A percentile compares a stretch with the other conserved stretches of the same genome.
Conservation (phyloP, 2,888 invertebrate species). For the Anagyrus pseudococci region DNA sequence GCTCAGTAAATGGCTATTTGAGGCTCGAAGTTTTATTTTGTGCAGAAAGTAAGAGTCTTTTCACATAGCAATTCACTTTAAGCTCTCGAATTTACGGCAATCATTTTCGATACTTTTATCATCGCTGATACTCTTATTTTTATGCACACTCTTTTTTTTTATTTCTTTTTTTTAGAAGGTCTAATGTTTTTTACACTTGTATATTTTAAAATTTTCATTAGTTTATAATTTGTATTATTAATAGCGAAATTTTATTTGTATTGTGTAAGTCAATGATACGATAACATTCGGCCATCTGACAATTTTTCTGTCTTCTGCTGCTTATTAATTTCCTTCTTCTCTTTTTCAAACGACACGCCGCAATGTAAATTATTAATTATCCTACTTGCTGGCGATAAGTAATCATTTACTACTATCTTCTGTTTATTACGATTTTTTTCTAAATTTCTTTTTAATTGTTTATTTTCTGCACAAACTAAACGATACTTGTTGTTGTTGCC, state of each 20-base stretch:
- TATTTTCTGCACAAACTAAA: conserved; percentile 63
- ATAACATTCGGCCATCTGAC: conserved; percentile 19
- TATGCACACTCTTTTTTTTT: conserved; percentile 8
- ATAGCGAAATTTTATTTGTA: too few species aligned
- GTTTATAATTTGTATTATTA: conserved; percentile 1
- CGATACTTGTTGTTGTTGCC: conserved; percentile 60
- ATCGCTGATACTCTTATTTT: conserved; percentile 22
- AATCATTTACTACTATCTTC: conserved; percentile 11
- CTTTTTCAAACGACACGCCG: conserved; percentile 22
- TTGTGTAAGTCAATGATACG: neutral
- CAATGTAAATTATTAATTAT: conserved; percentile 30
- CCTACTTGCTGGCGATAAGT: conserved; percentile 28
- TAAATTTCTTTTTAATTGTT: conserved; percentile 34
- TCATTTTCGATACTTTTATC: conserved; percentile 25
- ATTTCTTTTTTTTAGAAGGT: conserved; percentile 13
- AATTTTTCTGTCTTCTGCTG: conserved; percentile 20
- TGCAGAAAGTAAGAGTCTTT: conserved; percentile 58
- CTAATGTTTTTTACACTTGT: neutral
- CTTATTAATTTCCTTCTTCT: conserved; percentile 20
- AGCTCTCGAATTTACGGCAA: conserved; percentile 10
- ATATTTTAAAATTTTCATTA: neutral
- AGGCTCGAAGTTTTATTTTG: conserved; percentile 58
- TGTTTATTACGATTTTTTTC: neutral
- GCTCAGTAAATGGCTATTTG: conserved; percentile 40
- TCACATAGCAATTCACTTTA: conserved; percentile 13